Conservation (phyloP, 2,797 vertebrate species). For the Euphonia xanthogaster region DNA sequence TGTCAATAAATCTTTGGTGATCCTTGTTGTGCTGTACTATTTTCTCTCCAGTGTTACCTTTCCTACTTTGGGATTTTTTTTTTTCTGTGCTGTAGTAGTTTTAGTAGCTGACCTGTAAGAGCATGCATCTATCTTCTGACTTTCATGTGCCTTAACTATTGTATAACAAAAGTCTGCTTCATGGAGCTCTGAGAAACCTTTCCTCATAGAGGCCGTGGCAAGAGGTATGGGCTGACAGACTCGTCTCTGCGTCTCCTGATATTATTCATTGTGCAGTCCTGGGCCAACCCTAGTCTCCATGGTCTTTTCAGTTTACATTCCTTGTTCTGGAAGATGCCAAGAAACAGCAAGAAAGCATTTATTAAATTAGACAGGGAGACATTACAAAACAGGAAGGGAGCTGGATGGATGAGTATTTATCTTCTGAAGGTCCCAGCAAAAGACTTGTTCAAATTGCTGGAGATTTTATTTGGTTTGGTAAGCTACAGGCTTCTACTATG, state of each 20-base stretch:
- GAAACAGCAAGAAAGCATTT: slow-evolving; percentile 76
- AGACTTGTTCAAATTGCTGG: background rate
- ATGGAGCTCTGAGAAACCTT: background rate
- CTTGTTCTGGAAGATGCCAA: slow-evolving; percentile 75
- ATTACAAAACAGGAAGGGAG: slow-evolving; percentile 76
- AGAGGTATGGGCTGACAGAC: slow-evolving; percentile 34
- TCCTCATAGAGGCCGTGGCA: background rate
- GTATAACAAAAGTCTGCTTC: background rate
- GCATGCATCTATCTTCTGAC: background rate
- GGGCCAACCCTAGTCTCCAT: slow-evolving; percentile 66
- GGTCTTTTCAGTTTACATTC: slow-evolving; percentile 81
- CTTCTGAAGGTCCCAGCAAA: slow-evolving; percentile 62
- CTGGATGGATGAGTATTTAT: slow-evolving; percentile 77
- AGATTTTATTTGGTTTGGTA: slow-evolving; percentile 15
- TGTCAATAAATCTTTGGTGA: background rate
- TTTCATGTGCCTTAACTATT: background rate
- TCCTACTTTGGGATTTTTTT: background rate
- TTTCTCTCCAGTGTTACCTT: background rate
- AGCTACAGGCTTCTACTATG: background rate
- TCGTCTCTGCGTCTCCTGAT: slow-evolving; percentile 64
- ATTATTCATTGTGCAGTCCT: slow-evolving; percentile 65
- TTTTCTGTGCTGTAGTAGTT: background rate
- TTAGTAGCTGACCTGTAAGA: background rate
- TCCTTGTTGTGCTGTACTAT: background rate
- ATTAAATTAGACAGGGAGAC: slow-evolving; percentile 77